phyloP scores from a whole-genome alignment of 2,888 invertebrate species.

The Cecidostiba fungosa region DNA sequence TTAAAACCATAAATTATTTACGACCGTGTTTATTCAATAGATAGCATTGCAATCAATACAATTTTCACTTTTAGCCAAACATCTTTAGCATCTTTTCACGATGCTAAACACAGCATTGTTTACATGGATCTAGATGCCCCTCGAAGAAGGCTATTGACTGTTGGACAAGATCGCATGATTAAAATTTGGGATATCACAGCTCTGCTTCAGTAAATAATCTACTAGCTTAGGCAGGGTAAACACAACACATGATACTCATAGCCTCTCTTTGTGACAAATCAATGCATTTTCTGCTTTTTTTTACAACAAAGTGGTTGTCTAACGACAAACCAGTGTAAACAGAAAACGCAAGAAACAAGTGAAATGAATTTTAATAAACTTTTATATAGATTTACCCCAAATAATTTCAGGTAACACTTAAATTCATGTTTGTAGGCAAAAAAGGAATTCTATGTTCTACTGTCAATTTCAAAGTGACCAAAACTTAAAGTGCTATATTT shows the following conservation, averaged over 20 bases:
- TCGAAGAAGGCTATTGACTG: slow-evolving; percentile 92
- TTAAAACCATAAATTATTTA: slow-evolving; percentile 25
- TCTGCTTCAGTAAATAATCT: slow-evolving; percentile 79
- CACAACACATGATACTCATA: slow-evolving; percentile 54
- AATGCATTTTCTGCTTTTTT: slow-evolving; percentile 55
- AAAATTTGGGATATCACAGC: slow-evolving; percentile 95
- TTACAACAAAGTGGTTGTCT: slow-evolving; percentile 29
- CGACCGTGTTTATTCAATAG: not conserved
- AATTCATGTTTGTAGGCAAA: slow-evolving; percentile 38
- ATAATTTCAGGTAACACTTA: slow-evolving; percentile 43
- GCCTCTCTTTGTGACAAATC: slow-evolving; percentile 60
- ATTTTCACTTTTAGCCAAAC: slow-evolving; percentile 85
- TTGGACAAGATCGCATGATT: slow-evolving; percentile 96
- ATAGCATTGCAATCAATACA: slow-evolving; percentile 70
- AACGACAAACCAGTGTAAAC: slow-evolving; percentile 24
- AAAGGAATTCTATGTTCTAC: slow-evolving; percentile 38
- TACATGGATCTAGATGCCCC: slow-evolving; percentile 95
- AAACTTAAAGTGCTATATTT: slow-evolving; percentile 61
- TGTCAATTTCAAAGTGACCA: slow-evolving; percentile 63
- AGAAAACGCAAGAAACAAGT: slow-evolving; percentile 28
- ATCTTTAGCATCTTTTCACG: slow-evolving; percentile 96
- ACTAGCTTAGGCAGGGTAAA: slow-evolving; percentile 29
- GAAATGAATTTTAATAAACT: slow-evolving; percentile 50
- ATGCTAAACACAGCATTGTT: slow-evolving; percentile 95
- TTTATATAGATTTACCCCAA: slow-evolving; percentile 56